Base-by-base conservation (phyloP, 2,113 vertebrate genomes). In the Oryzias melastigma region DNA sequence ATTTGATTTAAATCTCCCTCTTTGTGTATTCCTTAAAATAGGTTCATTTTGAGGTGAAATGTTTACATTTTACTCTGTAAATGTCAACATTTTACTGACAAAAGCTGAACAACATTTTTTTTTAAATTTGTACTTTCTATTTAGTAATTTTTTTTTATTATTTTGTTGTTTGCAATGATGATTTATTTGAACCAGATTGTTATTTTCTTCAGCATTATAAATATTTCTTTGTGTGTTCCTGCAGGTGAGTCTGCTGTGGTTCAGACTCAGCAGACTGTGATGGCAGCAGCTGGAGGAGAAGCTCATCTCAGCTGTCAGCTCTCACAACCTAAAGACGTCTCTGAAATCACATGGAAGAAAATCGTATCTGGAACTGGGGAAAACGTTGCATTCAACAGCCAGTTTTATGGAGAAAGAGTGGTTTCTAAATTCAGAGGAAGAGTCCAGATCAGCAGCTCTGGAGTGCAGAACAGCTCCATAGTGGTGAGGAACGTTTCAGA, bases 321-420 rank as follows among this genome's bases (percentile, higher is more conserved):
- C 5, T 20, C 18, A 15, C 1, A 54, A 4, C 1, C 22, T 5
- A 65, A 54, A 44, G 25, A 75, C 1, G 67, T 84, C 2, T 1
- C 45, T 8, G 76, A 78, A 4, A 74, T 88, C 4, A 56, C 74
- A 1, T 88, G 86, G 86, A 63, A 75, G 65, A 85, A 80, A 15
- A 0, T 41, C 2, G 29, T 6, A 5, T 5, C 3, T 2, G 5
- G 6, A 2, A 14, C 3, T 3, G 0, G 12, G 6, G 7, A 7
- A 5, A 62, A 63, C 6, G 0, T 86, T 0, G 73, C 56, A 22
- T 52, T 64, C 0, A 59, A 44, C 64, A 71, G 1, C 18, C 12
- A n/a, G n/a, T 0, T 0, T 2, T 57, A 12, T 35, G 35, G 35
- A 35, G 35, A 44, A 6, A 65, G 1, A 14, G 57, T 84, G 54